phyloP scores from a whole-genome alignment of 1,140 invertebrate genomes.

The Drosophila auraria region DNA sequence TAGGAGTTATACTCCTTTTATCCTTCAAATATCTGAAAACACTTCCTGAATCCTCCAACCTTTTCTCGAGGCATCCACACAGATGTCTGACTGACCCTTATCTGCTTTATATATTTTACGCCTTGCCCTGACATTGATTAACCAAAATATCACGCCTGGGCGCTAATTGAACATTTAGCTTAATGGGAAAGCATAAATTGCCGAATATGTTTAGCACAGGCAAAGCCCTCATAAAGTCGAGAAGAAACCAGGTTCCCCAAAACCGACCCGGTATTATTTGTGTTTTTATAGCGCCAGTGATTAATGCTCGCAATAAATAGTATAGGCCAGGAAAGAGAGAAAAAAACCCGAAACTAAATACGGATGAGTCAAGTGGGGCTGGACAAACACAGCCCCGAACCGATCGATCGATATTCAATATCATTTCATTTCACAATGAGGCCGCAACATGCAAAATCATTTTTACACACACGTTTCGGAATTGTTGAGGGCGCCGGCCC shows the following conservation, averaged over 20 bases:
- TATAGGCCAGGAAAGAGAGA: conserved; percentile 9
- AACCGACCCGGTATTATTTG: conserved; percentile 63
- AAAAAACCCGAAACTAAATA: conserved; percentile 63
- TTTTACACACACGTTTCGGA: conserved; percentile 58
- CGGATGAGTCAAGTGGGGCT: conserved; percentile 64
- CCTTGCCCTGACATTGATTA: conserved; percentile 64
- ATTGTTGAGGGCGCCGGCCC: conserved; percentile 26
- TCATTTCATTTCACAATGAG: conserved; percentile 51
- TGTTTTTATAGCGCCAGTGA: conserved; percentile 56
- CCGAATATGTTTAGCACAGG: conserved; percentile 40
- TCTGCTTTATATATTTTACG: conserved; percentile 26
- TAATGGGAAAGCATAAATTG: conserved; percentile 77
- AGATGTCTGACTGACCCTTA: background rate
- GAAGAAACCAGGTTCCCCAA: conserved; percentile 39
- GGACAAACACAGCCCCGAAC: conserved; percentile 51
- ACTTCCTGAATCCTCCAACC: conserved; percentile 4
- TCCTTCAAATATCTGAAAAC: background rate
- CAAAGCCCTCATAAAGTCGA: conserved; percentile 41
- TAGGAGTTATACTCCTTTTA: background rate
- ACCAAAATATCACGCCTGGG: conserved; percentile 68
- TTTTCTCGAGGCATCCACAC: background rate
- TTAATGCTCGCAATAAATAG: conserved; percentile 70
- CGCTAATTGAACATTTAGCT: conserved; percentile 77
- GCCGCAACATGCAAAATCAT: conserved; percentile 69
- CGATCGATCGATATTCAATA: conserved; percentile 73